Evolutionary conservation across 2,888 invertebrate species (phyloP).

Genomic region (Drosophila quinaria): DNA sequence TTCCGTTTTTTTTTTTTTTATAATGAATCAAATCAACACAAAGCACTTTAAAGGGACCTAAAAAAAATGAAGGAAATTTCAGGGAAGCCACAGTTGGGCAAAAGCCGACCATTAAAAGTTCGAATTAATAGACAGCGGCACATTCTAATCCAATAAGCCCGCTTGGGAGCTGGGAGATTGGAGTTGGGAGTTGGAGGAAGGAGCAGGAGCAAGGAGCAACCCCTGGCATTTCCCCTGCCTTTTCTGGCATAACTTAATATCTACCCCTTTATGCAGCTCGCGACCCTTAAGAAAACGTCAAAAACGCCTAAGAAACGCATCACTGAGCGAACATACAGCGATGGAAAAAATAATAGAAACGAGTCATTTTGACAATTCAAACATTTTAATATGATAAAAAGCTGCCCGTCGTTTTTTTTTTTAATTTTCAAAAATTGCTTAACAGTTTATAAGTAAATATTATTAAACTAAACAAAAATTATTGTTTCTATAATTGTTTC

Average conservation of each 20-base stretch:
- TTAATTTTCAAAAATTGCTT: no score
- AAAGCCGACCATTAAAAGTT: conserved; percentile 50
- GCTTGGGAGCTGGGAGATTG: conserved; percentile 37
- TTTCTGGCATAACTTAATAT: conserved; percentile 18
- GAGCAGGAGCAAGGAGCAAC: conserved; percentile 1
- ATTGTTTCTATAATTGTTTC: no score
- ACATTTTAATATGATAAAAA: no score
- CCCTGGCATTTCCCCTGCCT: background rate
- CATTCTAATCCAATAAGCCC: conserved; percentile 71
- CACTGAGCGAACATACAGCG: conserved; percentile 49
- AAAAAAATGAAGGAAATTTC: conserved; percentile 14
- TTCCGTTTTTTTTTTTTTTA: conserved; percentile 10
- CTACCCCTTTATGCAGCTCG: conserved; percentile 62
- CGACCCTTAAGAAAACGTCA: conserved; percentile 22
- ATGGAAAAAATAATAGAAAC: no score
- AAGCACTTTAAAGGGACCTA: conserved; percentile 13
- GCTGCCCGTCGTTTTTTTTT: no score
- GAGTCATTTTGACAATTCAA: no score
- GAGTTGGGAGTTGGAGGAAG: conserved; percentile 19
- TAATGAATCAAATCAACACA: conserved; percentile 28
- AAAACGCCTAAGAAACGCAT: conserved; percentile 64
- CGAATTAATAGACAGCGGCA: conserved; percentile 59
- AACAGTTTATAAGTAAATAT: no score
- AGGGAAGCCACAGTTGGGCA: conserved; percentile 48
- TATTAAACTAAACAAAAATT: no score